Base-by-base conservation (phyloP, 2,888 invertebrate genomes). In the Synergus itoensis region DNA sequence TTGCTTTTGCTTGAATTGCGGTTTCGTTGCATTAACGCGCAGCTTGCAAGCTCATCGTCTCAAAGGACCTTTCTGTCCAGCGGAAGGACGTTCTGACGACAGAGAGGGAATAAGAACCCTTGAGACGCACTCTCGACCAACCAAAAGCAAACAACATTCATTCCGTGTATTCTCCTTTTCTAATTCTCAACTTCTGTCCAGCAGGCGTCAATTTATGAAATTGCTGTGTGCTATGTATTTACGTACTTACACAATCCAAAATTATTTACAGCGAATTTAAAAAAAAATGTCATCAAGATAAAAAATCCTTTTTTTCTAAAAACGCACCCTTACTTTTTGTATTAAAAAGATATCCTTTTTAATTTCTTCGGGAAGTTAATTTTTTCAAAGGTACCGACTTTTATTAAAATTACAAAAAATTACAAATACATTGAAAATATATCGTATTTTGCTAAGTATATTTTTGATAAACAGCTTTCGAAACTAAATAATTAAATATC, bases 1-100 rank as follows among this genome's bases (percentile, higher is more conserved):
- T 53, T n/a, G n/a, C n/a, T n/a, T 53, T 53, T 53, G 53, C 53
- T 53, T n/a, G 53, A 53, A 53, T 53, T n/a, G 53, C 53, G 53
- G 9, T n/a, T 53, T 53, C 9, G 53, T 53, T 8, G 9, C 53
- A 53, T 53, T 53, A 53, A 53, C 53, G 53, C 53, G n/a, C n/a
- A 53, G 53, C 53, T 53, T n/a, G 53, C 53, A 53, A 53, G 9
- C n/a, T 53, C n/a, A 8, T 53, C 53, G 53, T 53, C 53, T 53
- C n/a, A 53, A 53, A 53, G 53, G 53, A 53, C n/a, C 53, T 53
- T n/a, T 53, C 53, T n/a, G 53, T n/a, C 53, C 53, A 53, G n/a
- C 9, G n/a, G n/a, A 53, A 53, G n/a, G 14, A n/a, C n/a, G 2
- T 53, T 53, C 53, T 16, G n/a, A n/a, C n/a, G 53, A n/a, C n/a